phyloP scores from a whole-genome alignment of 1,140 invertebrate species.

The Odontomachus brunneus region DNA sequence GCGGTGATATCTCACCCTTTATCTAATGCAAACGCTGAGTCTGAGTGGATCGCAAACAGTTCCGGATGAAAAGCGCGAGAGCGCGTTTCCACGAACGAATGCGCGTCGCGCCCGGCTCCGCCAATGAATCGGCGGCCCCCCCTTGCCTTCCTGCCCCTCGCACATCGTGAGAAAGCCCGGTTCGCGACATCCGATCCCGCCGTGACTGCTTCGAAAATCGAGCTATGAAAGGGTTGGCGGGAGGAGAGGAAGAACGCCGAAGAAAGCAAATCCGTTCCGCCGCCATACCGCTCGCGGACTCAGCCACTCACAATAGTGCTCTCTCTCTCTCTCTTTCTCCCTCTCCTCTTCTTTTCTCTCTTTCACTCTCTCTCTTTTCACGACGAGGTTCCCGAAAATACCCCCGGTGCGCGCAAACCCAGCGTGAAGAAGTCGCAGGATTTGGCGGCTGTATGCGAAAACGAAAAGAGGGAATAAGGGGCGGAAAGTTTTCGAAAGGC shows the following conservation, averaged over 20 bases:
- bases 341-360: no score
- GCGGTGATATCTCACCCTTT: conserved; percentile 28
- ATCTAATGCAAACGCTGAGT: conserved; percentile 37
- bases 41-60: conserved; percentile 32
- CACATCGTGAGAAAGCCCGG: conserved; percentile 5
- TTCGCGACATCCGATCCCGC: conserved; percentile 13
- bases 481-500: conserved; percentile 46
- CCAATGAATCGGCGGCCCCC: no score
- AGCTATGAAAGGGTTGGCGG: background rate
- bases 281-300: background rate
- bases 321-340: background rate
- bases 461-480: conserved; percentile 57
- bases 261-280: conserved; percentile 41
- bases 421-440: conserved; percentile 47
- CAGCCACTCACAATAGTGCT: conserved; percentile 18
- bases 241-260: conserved; percentile 10
- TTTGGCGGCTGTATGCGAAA: conserved; percentile 16
- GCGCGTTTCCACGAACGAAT: conserved; percentile 15
- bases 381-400: conserved; percentile 18
- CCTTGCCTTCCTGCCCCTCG: no score
- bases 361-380: background rate
- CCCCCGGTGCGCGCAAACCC: conserved; percentile 24
- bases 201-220: conserved; percentile 9
- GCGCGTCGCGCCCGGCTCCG: no score
- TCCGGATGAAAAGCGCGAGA: conserved; percentile 5